Base-by-base conservation (phyloP, 2,888 invertebrate genomes). In the Kryphioiulus occultus region DNA sequence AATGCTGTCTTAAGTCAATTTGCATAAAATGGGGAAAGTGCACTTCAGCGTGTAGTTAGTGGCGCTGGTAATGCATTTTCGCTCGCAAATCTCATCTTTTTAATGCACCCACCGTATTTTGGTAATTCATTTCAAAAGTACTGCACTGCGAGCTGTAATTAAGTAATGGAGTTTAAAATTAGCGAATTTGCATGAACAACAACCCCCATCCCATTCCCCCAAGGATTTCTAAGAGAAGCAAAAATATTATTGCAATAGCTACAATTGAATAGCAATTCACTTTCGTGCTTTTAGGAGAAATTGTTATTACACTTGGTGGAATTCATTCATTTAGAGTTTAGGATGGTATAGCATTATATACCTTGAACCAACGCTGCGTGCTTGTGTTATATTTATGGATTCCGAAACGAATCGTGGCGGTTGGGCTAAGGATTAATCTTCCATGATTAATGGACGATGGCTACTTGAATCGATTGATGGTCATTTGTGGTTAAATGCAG, bases 61-160 rank as follows among this genome's bases (percentile, higher is more conserved):
- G 78, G 30, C 68, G 78, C 30, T 1, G 0, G 12, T 26, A 78
- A 78, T 78, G 78, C 78, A 78, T 78, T 30, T 78, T 78, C 22
- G 22, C 59, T 68, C 22, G 59, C 59, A 68, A 68, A 68, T 68
- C 78, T 15, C 78, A 78, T 30, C 30, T 78, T 78, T 78, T 78
- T 78, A 78, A 78, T 78, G 78, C 78, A 78, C 30, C 78, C 78
- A 78, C 26, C 78, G 78, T 78, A 78, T 78, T 78, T 78, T 15
- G 78, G 78, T 78, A 78, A 78, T 30, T 78, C 30, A 78, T 78
- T 78, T 78, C 78, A 30, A 22, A 30, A 78, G 78, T 12, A 78
- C 30, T 78, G 26, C 78, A 78, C 9, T 22, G 78, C 30, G 26
- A 0, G 78, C 30, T 78, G 30, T 78, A 78, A 78, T 78, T 78